Evolutionary conservation across 2,888 invertebrate genomes (phyloP).

Genomic region (Hymenopus coronatus): DNA sequence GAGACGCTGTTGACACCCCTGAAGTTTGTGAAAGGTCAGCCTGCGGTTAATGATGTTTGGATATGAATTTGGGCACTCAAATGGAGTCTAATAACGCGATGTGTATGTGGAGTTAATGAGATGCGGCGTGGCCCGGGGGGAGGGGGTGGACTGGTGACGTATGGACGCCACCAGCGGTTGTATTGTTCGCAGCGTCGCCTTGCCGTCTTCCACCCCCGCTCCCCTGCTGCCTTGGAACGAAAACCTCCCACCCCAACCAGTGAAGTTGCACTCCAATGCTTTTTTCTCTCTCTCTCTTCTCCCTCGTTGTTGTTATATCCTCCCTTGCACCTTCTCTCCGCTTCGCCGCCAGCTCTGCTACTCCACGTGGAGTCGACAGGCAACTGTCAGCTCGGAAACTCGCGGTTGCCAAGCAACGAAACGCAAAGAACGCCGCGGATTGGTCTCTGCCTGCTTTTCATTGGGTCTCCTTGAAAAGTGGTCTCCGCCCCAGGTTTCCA

Average conservation of each 20-base stretch:
- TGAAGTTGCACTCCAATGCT: constrained; percentile 34
- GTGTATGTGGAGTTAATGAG: not conserved
- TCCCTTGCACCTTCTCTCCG: not conserved
- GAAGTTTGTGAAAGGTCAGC: not conserved
- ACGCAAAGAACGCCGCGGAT: constrained; percentile 34
- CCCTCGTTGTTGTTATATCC: constrained; percentile 16
- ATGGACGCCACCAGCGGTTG: not conserved
- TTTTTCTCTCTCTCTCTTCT: constrained; percentile 4
- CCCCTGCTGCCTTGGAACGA: not conserved
- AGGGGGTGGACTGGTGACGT: not conserved
- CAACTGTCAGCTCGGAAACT: constrained; percentile 18
- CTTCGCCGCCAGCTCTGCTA: constrained; percentile 15
- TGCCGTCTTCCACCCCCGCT: not conserved
- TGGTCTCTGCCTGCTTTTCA: constrained; percentile 33
- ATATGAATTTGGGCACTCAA: not conserved
- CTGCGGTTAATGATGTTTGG: not conserved
- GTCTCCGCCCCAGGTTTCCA: constrained; percentile 29
- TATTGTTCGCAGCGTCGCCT: not conserved
- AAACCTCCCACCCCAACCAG: constrained; percentile 26
- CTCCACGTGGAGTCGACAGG: constrained; percentile 37
- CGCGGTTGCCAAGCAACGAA: constrained; percentile 36
- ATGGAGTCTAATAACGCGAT: not conserved
- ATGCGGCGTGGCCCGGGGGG: not conserved
- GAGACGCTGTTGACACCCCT: too few species aligned
- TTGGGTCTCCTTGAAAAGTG: constrained; percentile 34